Percentiles rank a stretch among this genome's conserved stretches.
phyloP scores from a whole-genome alignment of 2,888 invertebrate species.

The Callosobruchus maculatus region DNA sequence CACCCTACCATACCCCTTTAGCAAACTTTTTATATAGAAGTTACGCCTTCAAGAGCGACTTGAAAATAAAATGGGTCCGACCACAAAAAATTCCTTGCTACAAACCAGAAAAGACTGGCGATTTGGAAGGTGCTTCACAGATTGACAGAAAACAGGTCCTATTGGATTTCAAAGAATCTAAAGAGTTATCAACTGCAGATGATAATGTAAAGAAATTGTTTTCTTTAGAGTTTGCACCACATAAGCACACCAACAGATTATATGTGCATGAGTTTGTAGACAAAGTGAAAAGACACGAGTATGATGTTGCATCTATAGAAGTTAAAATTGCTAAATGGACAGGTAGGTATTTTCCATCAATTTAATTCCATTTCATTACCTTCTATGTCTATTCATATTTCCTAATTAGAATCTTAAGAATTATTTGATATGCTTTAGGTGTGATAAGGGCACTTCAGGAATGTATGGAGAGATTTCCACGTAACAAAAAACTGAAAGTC shows the following conservation, averaged over 20 bases:
- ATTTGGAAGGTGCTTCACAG: conserved; percentile 57
- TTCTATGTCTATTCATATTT: neutral
- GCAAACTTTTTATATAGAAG: conserved; percentile 24
- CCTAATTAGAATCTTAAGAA: too few relatives aligned
- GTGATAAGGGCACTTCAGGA: conserved; percentile 69
- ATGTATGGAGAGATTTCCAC: conserved; percentile 56
- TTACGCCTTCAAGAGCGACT: conserved; percentile 62
- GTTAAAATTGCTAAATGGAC: conserved; percentile 73
- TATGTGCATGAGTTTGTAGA: conserved; percentile 56
- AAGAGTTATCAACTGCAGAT: conserved; percentile 68
- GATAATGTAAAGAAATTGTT: conserved; percentile 70
- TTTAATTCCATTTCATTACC: too few relatives aligned
- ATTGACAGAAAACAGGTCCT: conserved; percentile 55
- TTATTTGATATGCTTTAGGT: conserved; percentile 15
- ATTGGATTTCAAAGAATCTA: conserved; percentile 56
- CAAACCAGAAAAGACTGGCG: conserved; percentile 68
- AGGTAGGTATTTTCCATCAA: too few relatives aligned
- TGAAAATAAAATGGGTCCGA: conserved; percentile 75
- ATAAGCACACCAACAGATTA: conserved; percentile 52
- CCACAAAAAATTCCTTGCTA: conserved; percentile 66
- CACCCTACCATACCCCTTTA: neutral
- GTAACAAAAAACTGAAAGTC: conserved; percentile 58
- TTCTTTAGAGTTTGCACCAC: conserved; percentile 63
- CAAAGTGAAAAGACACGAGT: conserved; percentile 65
- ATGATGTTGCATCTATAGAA: conserved; percentile 69